Conservation (phyloP, 2,797 vertebrate species). For the Diglossa cyanea region DNA sequence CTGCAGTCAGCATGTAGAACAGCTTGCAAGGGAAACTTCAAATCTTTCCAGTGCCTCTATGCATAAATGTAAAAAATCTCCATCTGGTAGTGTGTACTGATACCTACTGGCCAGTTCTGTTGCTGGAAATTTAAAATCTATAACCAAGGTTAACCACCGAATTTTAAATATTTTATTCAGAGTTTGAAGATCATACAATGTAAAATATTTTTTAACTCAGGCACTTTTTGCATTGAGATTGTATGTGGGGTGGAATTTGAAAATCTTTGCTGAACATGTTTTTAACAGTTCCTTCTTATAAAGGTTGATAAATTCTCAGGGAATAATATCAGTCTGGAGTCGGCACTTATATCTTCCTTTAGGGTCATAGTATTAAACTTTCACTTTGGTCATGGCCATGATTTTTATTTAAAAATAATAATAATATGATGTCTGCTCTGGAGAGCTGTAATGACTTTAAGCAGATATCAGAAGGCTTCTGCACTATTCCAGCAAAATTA, state of each 20-base stretch:
- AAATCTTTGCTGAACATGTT: not conserved
- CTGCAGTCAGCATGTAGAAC: not conserved
- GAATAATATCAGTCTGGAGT: not conserved
- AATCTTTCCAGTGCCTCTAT: not conserved
- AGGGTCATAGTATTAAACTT: not conserved
- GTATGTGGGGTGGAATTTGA: not conserved
- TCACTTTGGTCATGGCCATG: not conserved
- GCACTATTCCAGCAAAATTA: not conserved
- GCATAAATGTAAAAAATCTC: slow-evolving; percentile 3
- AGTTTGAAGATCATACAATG: not conserved
- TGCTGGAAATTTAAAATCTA: not conserved
- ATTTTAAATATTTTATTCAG: not conserved
- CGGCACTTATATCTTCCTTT: not conserved
- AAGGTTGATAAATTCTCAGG: not conserved
- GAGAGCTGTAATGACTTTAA: not conserved
- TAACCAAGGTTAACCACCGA: not conserved
- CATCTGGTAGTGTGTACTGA: not conserved
- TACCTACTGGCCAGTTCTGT: not conserved
- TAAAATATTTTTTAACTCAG: not conserved
- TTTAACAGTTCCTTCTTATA: not conserved
- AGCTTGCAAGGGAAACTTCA: not conserved
- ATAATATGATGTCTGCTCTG: not conserved
- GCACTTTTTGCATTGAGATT: not conserved
- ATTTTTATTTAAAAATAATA: not conserved
- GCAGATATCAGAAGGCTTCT: not conserved